A percentile compares a stretch with the other conserved stretches of the same genome.
Conservation (phyloP, 2,797 vertebrate genomes). For the Mus caroli region DNA sequence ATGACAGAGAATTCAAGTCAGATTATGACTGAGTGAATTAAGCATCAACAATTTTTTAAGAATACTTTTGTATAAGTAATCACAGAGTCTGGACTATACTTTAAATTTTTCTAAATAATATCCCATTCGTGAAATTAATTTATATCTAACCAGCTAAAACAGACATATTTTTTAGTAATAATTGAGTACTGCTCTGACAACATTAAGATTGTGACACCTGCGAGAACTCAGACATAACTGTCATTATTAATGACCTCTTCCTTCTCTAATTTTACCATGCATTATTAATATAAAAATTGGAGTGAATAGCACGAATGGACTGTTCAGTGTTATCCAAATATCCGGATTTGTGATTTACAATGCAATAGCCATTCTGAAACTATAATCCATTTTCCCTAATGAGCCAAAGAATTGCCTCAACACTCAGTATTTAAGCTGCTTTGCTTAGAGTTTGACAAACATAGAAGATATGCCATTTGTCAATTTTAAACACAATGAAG, state of each 20-base stretch:
- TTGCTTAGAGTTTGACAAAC: constrained; percentile 71
- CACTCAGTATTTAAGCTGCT: constrained; percentile 63
- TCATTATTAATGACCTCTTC: constrained; percentile 23
- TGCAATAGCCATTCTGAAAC: constrained; percentile 23
- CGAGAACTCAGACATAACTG: constrained; percentile 33
- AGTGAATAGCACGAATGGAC: constrained; percentile 49
- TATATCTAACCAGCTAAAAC: constrained; percentile 16
- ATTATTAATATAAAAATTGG: constrained; percentile 64
- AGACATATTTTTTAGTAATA: constrained; percentile 57
- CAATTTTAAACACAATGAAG: constrained; percentile 69
- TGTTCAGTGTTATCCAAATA: constrained; percentile 41
- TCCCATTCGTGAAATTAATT: constrained; percentile 44
- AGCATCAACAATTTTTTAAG: constrained; percentile 9
- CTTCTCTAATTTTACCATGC: constrained; percentile 34
- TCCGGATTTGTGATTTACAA: constrained; percentile 45
- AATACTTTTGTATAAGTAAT: constrained; percentile 5
- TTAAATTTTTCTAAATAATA: constrained; percentile 67
- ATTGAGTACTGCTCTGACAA: not conserved
- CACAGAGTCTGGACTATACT: not conserved
- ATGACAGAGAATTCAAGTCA: not conserved
- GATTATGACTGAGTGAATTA: constrained; percentile 39
- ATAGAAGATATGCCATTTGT: constrained; percentile 76
- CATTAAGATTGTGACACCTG: constrained; percentile 54
- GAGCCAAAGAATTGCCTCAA: constrained; percentile 60
- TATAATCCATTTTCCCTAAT: constrained; percentile 18